Conservation (phyloP, 2,888 invertebrate species). For the Ceriagrion tenellum region DNA sequence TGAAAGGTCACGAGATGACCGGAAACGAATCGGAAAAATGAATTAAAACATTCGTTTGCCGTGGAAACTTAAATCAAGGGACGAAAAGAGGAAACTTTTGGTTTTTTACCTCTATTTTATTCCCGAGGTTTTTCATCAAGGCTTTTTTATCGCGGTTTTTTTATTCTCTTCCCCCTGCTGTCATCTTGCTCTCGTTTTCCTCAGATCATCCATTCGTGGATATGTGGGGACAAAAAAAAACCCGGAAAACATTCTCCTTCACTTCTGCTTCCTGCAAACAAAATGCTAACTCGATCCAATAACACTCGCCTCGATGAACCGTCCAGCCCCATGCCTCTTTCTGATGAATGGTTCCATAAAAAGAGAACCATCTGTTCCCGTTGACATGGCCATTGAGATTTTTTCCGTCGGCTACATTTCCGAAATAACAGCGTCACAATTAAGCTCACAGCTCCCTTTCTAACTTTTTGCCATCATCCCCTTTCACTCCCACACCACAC, state of each 20-base stretch:
- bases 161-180: neutral
- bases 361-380: slow-evolving; percentile 13
- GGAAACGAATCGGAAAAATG: neutral
- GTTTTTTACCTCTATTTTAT: neutral
- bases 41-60: neutral
- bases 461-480: neutral
- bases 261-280: neutral
- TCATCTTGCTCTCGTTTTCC: neutral
- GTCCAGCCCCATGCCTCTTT: neutral
- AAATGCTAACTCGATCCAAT: slow-evolving; percentile 17
- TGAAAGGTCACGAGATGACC: neutral
- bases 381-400: neutral
- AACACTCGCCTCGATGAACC: neutral
- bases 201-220: neutral
- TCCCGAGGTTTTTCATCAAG: neutral
- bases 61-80: neutral
- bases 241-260: neutral
- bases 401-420: neutral
- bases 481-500: neutral
- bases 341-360: slow-evolving; percentile 7
- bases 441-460: neutral
- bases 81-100: neutral
- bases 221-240: neutral
- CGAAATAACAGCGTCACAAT: slow-evolving; percentile 10
- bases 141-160: neutral